phyloP scores from a whole-genome alignment of 2,797 vertebrate species.

The Peromyscus aztecus region DNA sequence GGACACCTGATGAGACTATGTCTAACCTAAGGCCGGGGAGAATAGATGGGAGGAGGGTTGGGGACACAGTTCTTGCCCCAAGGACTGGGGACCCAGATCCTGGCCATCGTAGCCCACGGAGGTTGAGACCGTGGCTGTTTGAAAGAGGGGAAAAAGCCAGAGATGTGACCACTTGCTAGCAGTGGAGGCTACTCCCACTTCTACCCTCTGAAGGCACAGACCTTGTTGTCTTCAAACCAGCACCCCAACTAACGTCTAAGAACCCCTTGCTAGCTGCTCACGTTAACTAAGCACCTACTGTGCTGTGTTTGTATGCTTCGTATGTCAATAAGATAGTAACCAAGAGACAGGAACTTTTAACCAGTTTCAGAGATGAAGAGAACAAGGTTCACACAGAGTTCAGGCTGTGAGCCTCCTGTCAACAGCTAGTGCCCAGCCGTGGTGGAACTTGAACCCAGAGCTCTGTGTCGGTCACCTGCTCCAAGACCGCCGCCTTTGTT shows the following conservation, averaged over 20 bases:
- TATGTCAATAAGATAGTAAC: not conserved
- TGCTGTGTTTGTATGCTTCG: not conserved
- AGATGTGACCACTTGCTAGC: not conserved
- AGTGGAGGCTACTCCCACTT: not conserved
- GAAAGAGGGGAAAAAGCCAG: not conserved
- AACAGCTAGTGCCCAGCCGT: not conserved
- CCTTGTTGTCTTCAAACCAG: not conserved
- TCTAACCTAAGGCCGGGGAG: not conserved
- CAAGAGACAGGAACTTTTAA: not conserved
- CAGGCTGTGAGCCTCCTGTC: not conserved
- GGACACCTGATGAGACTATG: not conserved
- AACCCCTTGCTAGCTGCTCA: not conserved
- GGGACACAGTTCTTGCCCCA: not conserved
- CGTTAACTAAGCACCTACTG: constrained; percentile 2
- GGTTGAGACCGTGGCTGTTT: not conserved
- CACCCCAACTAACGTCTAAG: not conserved
- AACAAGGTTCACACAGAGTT: constrained; percentile 12
- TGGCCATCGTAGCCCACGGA: not conserved
- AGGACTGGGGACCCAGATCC: not conserved
- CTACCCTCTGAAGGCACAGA: not conserved
- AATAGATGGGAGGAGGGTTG: not conserved
- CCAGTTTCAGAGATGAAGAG: not conserved
- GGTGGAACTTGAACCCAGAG: constrained; percentile 49
- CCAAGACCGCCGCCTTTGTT: constrained; percentile 36
- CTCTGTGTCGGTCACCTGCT: constrained; percentile 6